These are phyloP conservation scores for Ictidomys tridecemlineatus DNA, from an alignment of 2,113 vertebrate species.

Conservation along the genomic window DNA sequence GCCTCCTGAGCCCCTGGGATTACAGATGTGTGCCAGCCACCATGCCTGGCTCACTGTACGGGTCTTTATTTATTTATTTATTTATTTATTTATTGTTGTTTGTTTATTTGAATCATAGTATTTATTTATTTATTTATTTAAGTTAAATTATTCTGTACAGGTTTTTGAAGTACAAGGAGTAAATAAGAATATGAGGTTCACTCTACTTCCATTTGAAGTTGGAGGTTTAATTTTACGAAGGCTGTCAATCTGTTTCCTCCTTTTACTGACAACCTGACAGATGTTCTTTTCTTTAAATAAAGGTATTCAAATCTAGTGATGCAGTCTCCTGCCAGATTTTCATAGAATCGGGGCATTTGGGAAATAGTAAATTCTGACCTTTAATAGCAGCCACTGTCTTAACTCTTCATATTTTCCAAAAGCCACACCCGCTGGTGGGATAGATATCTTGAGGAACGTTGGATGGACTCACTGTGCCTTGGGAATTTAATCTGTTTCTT, in stretches of 20 bases:
- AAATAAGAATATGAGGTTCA: not conserved
- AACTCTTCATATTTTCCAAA: conserved; percentile 71
- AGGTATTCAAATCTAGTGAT: not conserved
- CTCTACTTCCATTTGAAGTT: not conserved
- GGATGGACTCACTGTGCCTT: conserved; percentile 37
- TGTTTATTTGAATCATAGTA: too few species aligned
- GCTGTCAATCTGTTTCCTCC: not conserved
- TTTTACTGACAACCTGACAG: not conserved
- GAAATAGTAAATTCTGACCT: conserved; percentile 67
- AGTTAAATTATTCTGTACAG: not conserved
- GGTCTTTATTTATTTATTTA: not conserved
- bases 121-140: too few species aligned
- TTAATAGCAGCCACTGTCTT: conserved; percentile 45
- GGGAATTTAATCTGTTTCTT: not conserved
- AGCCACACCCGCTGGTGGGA: conserved; percentile 17
- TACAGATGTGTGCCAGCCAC: too few species aligned
- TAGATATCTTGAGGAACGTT: not conserved
- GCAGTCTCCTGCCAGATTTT: not conserved
- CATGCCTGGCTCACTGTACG: not conserved
- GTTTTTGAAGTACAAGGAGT: not conserved
- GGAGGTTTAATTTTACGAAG: not conserved
- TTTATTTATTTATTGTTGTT: too few species aligned
- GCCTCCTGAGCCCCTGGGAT: too few species aligned
- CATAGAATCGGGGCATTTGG: conserved; percentile 50
- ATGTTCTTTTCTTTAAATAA: conserved; percentile 50